These are phyloP conservation scores for Hymenopus coronatus DNA, from an alignment of 2,888 invertebrate species.

Conservation along the genomic window DNA sequence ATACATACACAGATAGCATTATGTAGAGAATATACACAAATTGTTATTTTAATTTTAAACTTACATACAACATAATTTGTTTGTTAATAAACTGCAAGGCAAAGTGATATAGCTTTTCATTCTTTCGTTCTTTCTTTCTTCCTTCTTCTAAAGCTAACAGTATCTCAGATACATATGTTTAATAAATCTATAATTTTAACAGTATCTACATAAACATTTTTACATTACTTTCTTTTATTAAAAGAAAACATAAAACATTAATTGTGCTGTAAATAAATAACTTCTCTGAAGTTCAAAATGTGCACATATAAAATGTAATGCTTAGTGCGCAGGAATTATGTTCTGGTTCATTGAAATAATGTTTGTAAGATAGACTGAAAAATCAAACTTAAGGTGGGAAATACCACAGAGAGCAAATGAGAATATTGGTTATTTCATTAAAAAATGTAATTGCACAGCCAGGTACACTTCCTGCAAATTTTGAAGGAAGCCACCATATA, in stretches of 20 bases:
- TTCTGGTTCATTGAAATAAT: no score
- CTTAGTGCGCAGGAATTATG: no score
- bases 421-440: no score
- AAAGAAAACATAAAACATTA: background rate
- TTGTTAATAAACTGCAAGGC: background rate
- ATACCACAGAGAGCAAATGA: no score
- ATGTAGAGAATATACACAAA: background rate
- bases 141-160: background rate
- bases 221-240: background rate
- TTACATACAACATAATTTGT: background rate
- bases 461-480: no score
- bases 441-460: no score
- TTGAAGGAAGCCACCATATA: no score
- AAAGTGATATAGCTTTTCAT: background rate
- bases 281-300: background rate
- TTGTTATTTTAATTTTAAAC: background rate
- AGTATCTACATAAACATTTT: background rate
- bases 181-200: background rate
- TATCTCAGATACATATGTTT: background rate
- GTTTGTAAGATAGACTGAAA: no score
- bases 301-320: no score
- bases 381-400: no score
- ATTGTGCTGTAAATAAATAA: background rate
- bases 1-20: background rate
- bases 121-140: background rate